Evolutionary conservation across 2,113 vertebrate genomes (phyloP).

Genomic region (Pterocles burchelli): DNA sequence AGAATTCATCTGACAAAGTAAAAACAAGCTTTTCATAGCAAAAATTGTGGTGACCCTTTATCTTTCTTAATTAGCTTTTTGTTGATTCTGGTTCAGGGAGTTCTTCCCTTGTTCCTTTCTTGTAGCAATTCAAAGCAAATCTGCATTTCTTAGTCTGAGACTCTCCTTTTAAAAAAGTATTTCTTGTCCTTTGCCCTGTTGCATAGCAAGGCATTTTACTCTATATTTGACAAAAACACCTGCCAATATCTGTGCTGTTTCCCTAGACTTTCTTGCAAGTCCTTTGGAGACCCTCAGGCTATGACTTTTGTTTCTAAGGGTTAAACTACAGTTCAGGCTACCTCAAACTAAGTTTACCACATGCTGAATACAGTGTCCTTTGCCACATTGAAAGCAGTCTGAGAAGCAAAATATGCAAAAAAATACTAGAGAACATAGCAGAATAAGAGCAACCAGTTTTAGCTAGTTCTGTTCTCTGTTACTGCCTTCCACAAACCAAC

Average conservation of each 20-base stretch:
- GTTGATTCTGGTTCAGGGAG: neutral
- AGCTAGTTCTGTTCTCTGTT: neutral
- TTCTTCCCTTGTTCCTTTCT: neutral
- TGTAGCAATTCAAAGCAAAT: neutral
- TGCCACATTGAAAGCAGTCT: neutral
- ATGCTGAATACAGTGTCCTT: neutral
- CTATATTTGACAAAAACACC: neutral
- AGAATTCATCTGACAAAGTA: neutral
- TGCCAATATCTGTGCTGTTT: neutral
- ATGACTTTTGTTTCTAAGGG: neutral
- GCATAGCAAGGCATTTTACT: neutral
- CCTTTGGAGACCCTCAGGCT: neutral
- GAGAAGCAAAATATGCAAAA: neutral
- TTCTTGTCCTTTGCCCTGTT: neutral
- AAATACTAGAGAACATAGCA: neutral
- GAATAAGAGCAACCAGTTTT: neutral
- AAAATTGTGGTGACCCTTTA: neutral
- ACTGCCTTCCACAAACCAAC: neutral
- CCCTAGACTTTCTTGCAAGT: neutral
- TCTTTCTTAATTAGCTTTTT: neutral
- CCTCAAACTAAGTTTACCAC: neutral
- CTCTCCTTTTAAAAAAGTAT: neutral
- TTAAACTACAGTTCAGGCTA: neutral
- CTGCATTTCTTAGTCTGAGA: neutral
- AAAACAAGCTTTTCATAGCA: neutral